Evolutionary conservation across 2,113 vertebrate species (phyloP), one percentile per base, ranked within the genome.

Genomic region (Melierax canorus): DNA sequence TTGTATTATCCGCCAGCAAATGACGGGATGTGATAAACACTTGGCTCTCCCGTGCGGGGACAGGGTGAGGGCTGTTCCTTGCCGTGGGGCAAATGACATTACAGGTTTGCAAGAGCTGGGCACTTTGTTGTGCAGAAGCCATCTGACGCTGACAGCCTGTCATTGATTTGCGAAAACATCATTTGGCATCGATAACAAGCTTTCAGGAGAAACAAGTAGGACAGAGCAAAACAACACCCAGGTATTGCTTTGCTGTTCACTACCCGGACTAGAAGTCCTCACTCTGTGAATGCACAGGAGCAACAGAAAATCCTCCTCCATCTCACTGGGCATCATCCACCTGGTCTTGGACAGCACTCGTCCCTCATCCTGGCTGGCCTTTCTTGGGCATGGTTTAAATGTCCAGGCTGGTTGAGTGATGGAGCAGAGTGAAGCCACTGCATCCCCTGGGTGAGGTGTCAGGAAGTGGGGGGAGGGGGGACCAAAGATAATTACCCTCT

Each of bases 121-220:
- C 71, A 86, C 81, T 91, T 91, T 82, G 89, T 95, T 97, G 92
- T 89, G 88, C 85, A 81, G 95, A 64, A 96, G 91, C 84, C 95
- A 81, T 38, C 94, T 73, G 96, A 95, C 29, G 84, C 94, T 84
- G 91, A 95, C 96, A 96, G 83, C 94, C 96, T 95, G 88, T 94
- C 94, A 95, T 94, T 94, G 96, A 94, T 97, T 91, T 94, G 94
- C 36, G 76, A 89, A 96, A 95, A 95, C 96, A 92, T 41, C 7
- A 26, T 10, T 91, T 95, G 95, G 88, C 94, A 96, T 91, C 73
- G 83, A 97, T 94, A 94, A 93, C 66, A 56, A 91, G 86, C 83
- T 58, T 80, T 92, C 94, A 81, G 86, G 56, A 93, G 95, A 86
- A 86, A 88, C 92, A 94, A 93, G 88, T 80, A 94, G 79, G 86